phyloP scores from a whole-genome alignment of 1,140 invertebrate genomes.

The Ganaspis sp. region DNA sequence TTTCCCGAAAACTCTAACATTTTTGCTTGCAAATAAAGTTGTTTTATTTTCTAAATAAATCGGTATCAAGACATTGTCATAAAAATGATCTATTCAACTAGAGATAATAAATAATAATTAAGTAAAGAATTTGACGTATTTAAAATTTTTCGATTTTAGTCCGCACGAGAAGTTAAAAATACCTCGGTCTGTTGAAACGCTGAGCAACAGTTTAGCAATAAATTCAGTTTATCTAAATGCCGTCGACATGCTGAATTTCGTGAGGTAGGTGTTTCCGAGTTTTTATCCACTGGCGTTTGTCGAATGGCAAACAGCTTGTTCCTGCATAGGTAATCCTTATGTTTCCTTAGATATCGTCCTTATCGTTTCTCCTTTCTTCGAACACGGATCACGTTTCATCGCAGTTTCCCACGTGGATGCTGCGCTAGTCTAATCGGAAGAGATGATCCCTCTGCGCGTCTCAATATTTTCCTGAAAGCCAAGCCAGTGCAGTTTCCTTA shows the following conservation, averaged over 20 bases:
- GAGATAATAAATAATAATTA: too few species aligned
- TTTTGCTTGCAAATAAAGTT: too few species aligned
- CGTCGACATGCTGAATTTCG: slow-evolving; percentile 1
- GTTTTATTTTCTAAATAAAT: too few species aligned
- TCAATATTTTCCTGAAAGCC: slow-evolving; percentile 27
- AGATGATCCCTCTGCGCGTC: slow-evolving; percentile 5
- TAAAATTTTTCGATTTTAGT: too few species aligned
- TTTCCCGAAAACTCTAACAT: too few species aligned
- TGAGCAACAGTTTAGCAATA: slow-evolving; percentile 21
- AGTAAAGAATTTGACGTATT: too few species aligned
- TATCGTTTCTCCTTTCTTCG: slow-evolving; percentile 30
- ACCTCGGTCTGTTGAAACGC: not conserved
- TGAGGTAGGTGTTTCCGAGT: not conserved
- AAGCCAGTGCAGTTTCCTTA: slow-evolving; percentile 25
- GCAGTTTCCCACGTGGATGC: slow-evolving; percentile 26
- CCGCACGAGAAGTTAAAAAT: not conserved
- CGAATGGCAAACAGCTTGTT: slow-evolving; percentile 27
- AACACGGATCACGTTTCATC: slow-evolving; percentile 30
- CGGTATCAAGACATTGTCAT: too few species aligned
- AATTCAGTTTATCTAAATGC: slow-evolving; percentile 20
- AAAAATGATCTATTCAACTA: too few species aligned
- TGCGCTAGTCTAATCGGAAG: slow-evolving; percentile 1
- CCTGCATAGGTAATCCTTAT: slow-evolving; percentile 27
- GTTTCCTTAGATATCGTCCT: slow-evolving; percentile 25
- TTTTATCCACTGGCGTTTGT: not conserved